A percentile compares a stretch with the other conserved stretches of the same genome.
Conservation (phyloP, 2,113 vertebrate genomes). For the Lampris megalopsis region DNA sequence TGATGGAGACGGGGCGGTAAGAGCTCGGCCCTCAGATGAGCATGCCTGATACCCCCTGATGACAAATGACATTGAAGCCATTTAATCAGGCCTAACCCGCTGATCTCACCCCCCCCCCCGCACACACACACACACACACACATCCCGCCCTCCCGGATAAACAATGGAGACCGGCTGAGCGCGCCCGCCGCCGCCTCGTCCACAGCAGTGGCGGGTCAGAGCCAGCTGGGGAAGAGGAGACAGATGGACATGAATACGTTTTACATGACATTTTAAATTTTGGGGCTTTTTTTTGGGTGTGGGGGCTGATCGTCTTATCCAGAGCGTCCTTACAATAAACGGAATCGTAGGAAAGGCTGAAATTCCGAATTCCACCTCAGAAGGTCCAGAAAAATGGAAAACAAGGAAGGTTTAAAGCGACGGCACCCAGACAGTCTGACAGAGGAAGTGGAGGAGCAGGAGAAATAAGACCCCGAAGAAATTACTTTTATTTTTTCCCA, state of each 20-base stretch:
- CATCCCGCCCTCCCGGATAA: slow-evolving; percentile 31
- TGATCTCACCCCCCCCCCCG: slow-evolving; percentile 52
- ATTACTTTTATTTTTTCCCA: too few relatives aligned
- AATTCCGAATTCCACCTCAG: too few relatives aligned
- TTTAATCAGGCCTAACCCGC: slow-evolving; percentile 63
- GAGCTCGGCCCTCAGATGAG: slow-evolving; percentile 30
- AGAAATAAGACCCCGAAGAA: too few relatives aligned
- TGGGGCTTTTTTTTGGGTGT: neutral
- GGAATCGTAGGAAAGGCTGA: too few relatives aligned
- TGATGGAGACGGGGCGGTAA: neutral
- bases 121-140: too few relatives aligned
- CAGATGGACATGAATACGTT: slow-evolving; percentile 75
- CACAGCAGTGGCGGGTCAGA: neutral
- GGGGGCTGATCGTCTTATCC: too few relatives aligned
- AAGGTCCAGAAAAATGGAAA: too few relatives aligned
- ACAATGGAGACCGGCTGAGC: slow-evolving; percentile 55
- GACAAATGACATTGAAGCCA: slow-evolving; percentile 56
- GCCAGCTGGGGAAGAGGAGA: slow-evolving; percentile 50
- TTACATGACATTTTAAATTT: slow-evolving; percentile 30
- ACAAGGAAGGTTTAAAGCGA: too few relatives aligned
- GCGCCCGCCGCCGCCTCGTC: neutral
- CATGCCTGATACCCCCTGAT: slow-evolving; percentile 37
- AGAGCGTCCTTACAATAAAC: too few relatives aligned
- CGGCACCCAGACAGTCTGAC: too few relatives aligned
- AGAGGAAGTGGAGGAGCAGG: too few relatives aligned